phyloP scores from a whole-genome alignment of 2,888 invertebrate genomes.

The Orthonychiurus folsomi region DNA sequence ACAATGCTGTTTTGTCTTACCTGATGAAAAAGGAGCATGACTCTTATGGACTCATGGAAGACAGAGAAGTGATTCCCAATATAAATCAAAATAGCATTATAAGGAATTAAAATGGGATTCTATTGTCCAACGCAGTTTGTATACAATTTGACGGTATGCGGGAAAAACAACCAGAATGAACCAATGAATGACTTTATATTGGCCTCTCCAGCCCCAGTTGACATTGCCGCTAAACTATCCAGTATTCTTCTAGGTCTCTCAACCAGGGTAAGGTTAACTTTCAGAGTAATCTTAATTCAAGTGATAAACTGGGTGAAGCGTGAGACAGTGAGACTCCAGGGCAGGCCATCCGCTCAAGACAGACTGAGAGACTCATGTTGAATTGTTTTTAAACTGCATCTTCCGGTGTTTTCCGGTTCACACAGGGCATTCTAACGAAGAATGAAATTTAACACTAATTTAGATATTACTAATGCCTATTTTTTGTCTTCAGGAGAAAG shows the following conservation, averaged over 20 bases:
- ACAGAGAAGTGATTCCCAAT: slow-evolving; percentile 64
- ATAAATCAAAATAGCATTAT: no score
- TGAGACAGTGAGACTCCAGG: no score
- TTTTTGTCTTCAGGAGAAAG: slow-evolving; percentile 65
- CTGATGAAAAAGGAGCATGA: slow-evolving; percentile 96
- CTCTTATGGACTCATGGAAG: slow-evolving; percentile 93
- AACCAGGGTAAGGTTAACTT: slow-evolving; percentile 53
- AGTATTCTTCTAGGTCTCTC: slow-evolving; percentile 80
- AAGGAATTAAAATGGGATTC: not conserved
- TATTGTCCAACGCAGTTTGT: slow-evolving; percentile 66
- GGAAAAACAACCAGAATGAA: slow-evolving; percentile 88
- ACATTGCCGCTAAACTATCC: slow-evolving; percentile 94
- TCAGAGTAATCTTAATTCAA: not conserved
- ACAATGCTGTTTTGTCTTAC: slow-evolving; percentile 90
- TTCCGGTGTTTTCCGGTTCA: no score
- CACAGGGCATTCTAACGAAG: no score
- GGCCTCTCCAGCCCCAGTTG: slow-evolving; percentile 98
- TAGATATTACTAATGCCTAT: no score
- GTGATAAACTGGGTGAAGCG: no score
- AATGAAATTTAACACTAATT: no score
- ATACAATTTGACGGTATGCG: slow-evolving; percentile 96
- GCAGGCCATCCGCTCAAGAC: no score
- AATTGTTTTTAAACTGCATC: no score
- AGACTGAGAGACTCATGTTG: no score
- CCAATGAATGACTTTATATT: slow-evolving; percentile 96